A percentile compares a stretch with the other conserved stretches of the same genome.
phyloP scores from a whole-genome alignment of 1,140 invertebrate genomes.

The Conopomorpha cramerella region DNA sequence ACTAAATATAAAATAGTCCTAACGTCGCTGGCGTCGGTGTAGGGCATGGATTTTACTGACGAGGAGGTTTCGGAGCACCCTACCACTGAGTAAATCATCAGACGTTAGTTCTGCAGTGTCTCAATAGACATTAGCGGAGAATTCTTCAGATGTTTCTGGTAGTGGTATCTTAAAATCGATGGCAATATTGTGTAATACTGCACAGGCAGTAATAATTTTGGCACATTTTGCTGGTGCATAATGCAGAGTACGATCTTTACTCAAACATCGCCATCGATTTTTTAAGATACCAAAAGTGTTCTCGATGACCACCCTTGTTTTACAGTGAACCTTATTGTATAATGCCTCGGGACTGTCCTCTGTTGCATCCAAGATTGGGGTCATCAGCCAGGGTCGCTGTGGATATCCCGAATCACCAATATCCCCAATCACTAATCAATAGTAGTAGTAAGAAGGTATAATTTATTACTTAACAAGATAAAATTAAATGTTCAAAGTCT shows the following conservation, averaged over 20 bases:
- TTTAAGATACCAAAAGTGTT: constrained; percentile 14
- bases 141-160: too few relatives aligned
- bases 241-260: constrained; percentile 16
- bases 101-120: too few relatives aligned
- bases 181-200: constrained; percentile 15
- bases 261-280: constrained; percentile 14
- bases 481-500: too few relatives aligned
- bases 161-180: background rate
- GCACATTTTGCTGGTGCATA: constrained; percentile 15
- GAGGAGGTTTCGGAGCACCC: too few relatives aligned
- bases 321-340: constrained; percentile 6
- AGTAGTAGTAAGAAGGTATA: constrained; percentile 7
- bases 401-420: constrained; percentile 8
- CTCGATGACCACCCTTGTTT: constrained; percentile 10
- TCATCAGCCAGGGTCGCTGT: constrained; percentile 12
- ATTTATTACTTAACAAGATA: too few relatives aligned
- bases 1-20: too few relatives aligned
- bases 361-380: constrained; percentile 6
- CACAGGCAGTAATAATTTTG: constrained; percentile 15
- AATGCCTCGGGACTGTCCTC: constrained; percentile 10
- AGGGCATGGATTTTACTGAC: too few relatives aligned
- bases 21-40: too few relatives aligned
- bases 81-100: too few relatives aligned
- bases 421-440: too few relatives aligned
- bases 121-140: too few relatives aligned